Base-by-base conservation (phyloP, 1,140 invertebrate species). In the Elysia chlorotica region DNA sequence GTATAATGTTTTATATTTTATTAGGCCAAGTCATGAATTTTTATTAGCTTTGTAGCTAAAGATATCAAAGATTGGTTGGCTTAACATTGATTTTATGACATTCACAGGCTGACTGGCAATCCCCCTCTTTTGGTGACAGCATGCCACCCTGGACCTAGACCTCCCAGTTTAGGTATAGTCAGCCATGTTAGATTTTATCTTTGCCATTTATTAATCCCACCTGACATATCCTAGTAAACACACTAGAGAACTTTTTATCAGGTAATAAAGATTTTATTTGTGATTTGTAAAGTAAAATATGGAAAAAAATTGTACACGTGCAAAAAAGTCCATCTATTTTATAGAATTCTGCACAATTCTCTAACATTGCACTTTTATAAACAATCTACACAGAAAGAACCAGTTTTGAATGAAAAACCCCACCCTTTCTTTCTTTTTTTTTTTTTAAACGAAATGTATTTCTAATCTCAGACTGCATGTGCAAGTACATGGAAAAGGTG, bases 401-500 rank as follows among this genome's bases (percentile, higher is more conserved):
- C n/a, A n/a, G n/a, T n/a, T n/a, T n/a, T n/a, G n/a, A n/a, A n/a
- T n/a, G n/a, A n/a, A n/a, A n/a, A n/a, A n/a, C n/a, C n/a, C n/a
- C n/a, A n/a, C n/a, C n/a, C n/a, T n/a, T n/a, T n/a, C n/a, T n/a
- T n/a, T n/a, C n/a, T n/a, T n/a, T n/a, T n/a, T n/a, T n/a, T n/a
- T n/a, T n/a, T n/a, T n/a, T n/a, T n/a, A n/a, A n/a, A n/a, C n/a
- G n/a, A n/a, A n/a, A n/a, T n/a, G n/a, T n/a, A n/a, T n/a, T n/a
- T n/a, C n/a, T n/a, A n/a, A n/a, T n/a, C 54, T 28, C 76, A 81
- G 79, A 70, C 71, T 75, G 76, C 69, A 78, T 95, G 19, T 85
- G 88, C 36, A 89, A 92, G 48, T 94, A 91, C 82, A 88, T 95
- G 73, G 90, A 92, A 68, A 92, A 93, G 83, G 91, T 95, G 0